Evolutionary conservation across 2,113 vertebrate species (phyloP), one percentile per base, ranked within the genome.

Genomic region (Dinomys branickii): DNA sequence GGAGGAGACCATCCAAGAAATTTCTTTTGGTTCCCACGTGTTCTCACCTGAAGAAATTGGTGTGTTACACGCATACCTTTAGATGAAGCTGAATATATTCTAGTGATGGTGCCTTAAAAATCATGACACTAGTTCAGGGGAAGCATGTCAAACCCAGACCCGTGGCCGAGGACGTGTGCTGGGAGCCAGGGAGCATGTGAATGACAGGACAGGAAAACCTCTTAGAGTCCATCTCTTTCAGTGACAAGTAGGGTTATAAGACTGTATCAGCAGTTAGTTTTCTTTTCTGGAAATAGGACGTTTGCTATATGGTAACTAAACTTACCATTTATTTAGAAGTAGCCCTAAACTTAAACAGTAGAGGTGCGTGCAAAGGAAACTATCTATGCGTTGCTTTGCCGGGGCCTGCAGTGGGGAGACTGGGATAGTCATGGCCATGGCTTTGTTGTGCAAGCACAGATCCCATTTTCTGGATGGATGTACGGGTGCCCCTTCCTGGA

Each of bases 51-150:
- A 89, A 92, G 77, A 82, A 59, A 83, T 4, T 44, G 54, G 58
- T 50, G 56, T 89, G 88, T 58, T 26, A 28, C 71, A 67, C n/a
- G 67, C 33, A 24, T 73, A 75, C 75, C 94, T 92, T 93, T 47
- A 94, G 87, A 24, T 56, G 73, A 94, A 83, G 73, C 3, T 67
- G 80, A 92, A 96, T 69, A 78, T 93, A 83, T 12, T 94, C 81
- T 94, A 92, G 96, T 95, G 97, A 96, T 54, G 94, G 90, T 98
- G 97, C 97, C 97, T 98, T 98, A 97, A 96, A 92, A 97, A 95
- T 73, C 95, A 89, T 8, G 47, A 96, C 69, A 91, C 88, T 94
- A 41, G 93, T 94, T 88, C 82, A 82, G 65, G 69, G 65, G 77
- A 73, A 78, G 80, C 90, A 28, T 1, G 26, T 63, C 30, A 73